A percentile compares a stretch with the other conserved stretches of the same genome.
Conservation (phyloP, 1,140 invertebrate species). For the Halictus rubicundus region DNA sequence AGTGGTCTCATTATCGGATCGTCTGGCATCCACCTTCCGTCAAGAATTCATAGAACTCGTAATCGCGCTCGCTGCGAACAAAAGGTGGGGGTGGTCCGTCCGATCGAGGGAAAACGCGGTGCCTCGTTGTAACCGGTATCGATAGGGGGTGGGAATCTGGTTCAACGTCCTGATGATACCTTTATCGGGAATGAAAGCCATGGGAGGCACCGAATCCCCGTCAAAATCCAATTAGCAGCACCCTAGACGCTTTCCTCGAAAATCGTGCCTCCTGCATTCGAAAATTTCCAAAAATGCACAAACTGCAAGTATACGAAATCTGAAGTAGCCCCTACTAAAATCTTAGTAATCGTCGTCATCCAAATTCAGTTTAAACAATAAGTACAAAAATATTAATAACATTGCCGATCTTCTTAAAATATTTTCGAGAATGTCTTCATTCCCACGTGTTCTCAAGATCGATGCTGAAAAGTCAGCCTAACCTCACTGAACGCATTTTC, state of each 20-base stretch:
- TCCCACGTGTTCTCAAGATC: too few relatives aligned
- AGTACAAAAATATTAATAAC: too few relatives aligned
- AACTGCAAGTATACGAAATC: too few relatives aligned
- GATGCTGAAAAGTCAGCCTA: too few relatives aligned
- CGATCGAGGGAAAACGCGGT: conserved; percentile 20
- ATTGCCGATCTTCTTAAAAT: too few relatives aligned
- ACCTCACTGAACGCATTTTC: too few relatives aligned
- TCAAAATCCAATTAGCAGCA: conserved; percentile 66
- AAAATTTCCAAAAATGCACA: too few relatives aligned
- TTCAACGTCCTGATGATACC: conserved; percentile 63
- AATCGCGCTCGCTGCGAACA: conserved; percentile 39
- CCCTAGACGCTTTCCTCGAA: background rate
- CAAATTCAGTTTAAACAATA: too few relatives aligned
- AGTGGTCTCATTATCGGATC: conserved; percentile 50
- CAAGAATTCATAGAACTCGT: conserved; percentile 49
- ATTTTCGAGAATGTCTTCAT: too few relatives aligned
- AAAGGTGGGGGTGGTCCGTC: conserved; percentile 28
- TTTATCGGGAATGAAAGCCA: conserved; percentile 57
- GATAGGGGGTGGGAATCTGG: conserved; percentile 36
- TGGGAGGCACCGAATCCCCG: conserved; percentile 54
- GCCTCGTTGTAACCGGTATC: conserved; percentile 36
- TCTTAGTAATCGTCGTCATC: too few relatives aligned
- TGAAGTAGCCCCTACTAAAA: too few relatives aligned
- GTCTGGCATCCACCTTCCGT: conserved; percentile 45
- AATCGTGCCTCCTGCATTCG: background rate